Conservation (phyloP, 2,113 vertebrate species). For the Nannospalax galili region DNA sequence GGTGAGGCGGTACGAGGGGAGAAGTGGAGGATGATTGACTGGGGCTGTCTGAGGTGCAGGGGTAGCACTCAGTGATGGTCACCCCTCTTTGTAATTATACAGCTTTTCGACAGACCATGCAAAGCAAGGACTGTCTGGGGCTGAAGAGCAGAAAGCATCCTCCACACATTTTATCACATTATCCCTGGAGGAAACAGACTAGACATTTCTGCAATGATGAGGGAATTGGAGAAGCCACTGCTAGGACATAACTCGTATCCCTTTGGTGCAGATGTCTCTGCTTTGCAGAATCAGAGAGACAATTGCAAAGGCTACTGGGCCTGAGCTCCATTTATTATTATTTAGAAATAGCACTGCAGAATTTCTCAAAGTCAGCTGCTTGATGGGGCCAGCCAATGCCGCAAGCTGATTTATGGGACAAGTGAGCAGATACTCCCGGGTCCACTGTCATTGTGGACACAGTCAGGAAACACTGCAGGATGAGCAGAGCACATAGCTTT, state of each 20-base stretch:
- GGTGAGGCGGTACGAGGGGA: neutral
- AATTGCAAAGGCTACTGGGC: slow-evolving; percentile 46
- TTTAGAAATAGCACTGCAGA: slow-evolving; percentile 63
- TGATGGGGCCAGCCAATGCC: neutral
- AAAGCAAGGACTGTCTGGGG: neutral
- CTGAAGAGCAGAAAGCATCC: neutral
- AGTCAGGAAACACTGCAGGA: slow-evolving; percentile 12
- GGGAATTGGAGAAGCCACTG: slow-evolving; percentile 36
- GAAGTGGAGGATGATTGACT: neutral
- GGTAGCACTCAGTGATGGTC: neutral
- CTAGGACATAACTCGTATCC: neutral
- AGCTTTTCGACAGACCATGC: slow-evolving; percentile 3
- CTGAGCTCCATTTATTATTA: slow-evolving; percentile 50
- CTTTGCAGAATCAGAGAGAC: slow-evolving; percentile 38
- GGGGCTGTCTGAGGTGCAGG: neutral
- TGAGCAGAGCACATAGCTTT: neutral
- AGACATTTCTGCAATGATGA: neutral
- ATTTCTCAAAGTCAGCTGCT: slow-evolving; percentile 67
- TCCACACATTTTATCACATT: slow-evolving; percentile 21
- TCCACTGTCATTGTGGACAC: neutral
- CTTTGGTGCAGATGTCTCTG: neutral
- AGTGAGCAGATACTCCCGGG: slow-evolving; percentile 37
- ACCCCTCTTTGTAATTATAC: neutral
- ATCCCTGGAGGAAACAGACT: slow-evolving; percentile 34
- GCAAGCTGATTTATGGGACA: slow-evolving; percentile 61